Base-by-base conservation (phyloP, 2,113 vertebrate species). In the Erinaceus europaeus region DNA sequence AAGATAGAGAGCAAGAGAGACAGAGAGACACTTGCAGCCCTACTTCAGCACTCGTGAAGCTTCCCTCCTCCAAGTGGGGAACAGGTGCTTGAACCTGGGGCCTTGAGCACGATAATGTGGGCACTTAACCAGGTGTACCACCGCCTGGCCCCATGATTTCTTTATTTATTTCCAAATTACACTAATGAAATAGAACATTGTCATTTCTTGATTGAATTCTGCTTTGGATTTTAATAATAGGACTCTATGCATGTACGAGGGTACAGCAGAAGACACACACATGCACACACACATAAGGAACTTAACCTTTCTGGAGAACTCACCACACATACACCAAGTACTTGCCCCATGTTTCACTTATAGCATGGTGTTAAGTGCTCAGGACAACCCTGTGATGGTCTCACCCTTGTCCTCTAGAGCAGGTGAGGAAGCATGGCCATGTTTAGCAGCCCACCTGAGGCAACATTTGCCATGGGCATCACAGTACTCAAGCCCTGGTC, bases 81-180 rank as follows among this genome's bases (percentile, higher is more conserved):
- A n/a, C n/a, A n/a, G n/a, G n/a, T n/a, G n/a, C n/a, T n/a, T n/a
- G n/a, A n/a, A n/a, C n/a, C n/a, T n/a, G n/a, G n/a, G n/a, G n/a
- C n/a, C n/a, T n/a, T n/a, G n/a, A n/a, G n/a, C n/a, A n/a, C n/a
- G n/a, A n/a, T n/a, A n/a, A n/a, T n/a, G n/a, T n/a, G n/a, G n/a
- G n/a, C n/a, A n/a, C n/a, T n/a, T n/a, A n/a, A n/a, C n/a, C n/a
- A n/a, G n/a, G n/a, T n/a, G n/a, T n/a, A n/a, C n/a, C n/a, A n/a
- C n/a, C n/a, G n/a, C n/a, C n/a, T n/a, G n/a, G n/a, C n/a, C n/a
- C n/a, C n/a, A n/a, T 69, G 68, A 71, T 78, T 93, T 94, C 62
- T 57, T 80, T 84, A 84, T 71, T 84, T 61, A 84, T 71, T 84
- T 61, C 69, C 73, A 71, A 88, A 81, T 84, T 68, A 75, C 50